A percentile compares a stretch with the other conserved stretches of the same genome.
Evolutionary conservation across 2,888 invertebrate genomes (phyloP).

Genomic region (Cosmopolites sordidus): DNA sequence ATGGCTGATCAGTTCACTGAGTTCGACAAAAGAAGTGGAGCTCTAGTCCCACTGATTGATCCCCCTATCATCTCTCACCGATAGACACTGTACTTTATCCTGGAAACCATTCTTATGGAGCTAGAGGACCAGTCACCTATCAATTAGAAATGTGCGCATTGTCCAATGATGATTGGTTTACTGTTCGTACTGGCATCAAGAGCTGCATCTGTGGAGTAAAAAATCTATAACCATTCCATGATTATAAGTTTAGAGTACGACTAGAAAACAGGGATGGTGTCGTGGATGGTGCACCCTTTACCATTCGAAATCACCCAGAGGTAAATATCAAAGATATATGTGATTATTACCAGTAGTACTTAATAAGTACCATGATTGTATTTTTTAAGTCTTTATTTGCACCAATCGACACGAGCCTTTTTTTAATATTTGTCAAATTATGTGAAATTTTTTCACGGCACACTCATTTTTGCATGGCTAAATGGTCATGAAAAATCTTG

Average conservation of each 20-base stretch:
- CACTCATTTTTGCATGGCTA: no score
- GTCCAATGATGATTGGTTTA: slow-evolving; percentile 91
- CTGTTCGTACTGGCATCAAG: slow-evolving; percentile 77
- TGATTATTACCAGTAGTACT: no score
- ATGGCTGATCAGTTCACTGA: slow-evolving; percentile 77
- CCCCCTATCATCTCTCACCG: slow-evolving; percentile 88
- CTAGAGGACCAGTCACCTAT: slow-evolving; percentile 88
- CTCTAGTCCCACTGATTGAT: slow-evolving; percentile 84
- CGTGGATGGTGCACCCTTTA: slow-evolving; percentile 94
- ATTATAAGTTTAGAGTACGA: slow-evolving; percentile 91
- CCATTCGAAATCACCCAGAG: slow-evolving; percentile 79
- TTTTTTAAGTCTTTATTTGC: no score
- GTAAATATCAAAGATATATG: no score
- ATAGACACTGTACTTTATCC: slow-evolving; percentile 79
- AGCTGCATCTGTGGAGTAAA: slow-evolving; percentile 87
- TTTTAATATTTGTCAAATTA: no score
- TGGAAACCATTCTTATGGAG: slow-evolving; percentile 92
- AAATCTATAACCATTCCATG: slow-evolving; percentile 86
- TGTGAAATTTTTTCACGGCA: no score
- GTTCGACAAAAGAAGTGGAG: slow-evolving; percentile 76
- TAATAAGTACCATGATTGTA: no score
- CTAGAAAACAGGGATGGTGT: slow-evolving; percentile 96
- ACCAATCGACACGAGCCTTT: no score
- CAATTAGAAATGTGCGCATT: slow-evolving; percentile 91
- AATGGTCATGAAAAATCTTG: no score